phyloP scores from a whole-genome alignment of 2,888 invertebrate genomes.

The Galerucella calmariensis region DNA sequence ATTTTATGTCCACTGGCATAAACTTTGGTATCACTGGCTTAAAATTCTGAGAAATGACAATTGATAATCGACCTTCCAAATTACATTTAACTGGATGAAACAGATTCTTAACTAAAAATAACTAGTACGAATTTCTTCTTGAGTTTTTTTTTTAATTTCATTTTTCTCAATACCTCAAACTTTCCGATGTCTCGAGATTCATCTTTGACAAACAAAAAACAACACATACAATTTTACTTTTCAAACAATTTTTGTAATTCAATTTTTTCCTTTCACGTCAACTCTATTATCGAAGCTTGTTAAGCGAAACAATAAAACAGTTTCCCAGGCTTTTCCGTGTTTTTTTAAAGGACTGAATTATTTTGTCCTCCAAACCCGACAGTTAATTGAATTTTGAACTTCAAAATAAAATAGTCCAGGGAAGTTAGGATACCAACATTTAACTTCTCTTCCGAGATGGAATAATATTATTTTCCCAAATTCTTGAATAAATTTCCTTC shows the following conservation, averaged over 20 bases:
- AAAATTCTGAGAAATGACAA: no score
- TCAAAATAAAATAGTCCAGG: no score
- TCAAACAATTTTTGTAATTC: neutral
- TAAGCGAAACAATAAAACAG: neutral
- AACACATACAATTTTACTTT: neutral
- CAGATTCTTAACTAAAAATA: no score
- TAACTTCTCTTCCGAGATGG: no score
- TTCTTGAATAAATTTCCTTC: no score
- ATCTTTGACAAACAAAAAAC: neutral
- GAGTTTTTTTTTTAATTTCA: neutral
- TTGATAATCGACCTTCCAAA: no score
- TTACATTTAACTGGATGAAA: no score
- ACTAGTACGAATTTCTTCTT: neutral
- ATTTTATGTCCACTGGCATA: no score
- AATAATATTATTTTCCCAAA: no score
- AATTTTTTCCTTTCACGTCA: neutral
- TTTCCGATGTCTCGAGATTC: neutral
- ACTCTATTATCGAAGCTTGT: constrained; percentile 4
- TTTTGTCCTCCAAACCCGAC: neutral
- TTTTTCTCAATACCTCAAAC: neutral
- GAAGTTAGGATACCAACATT: no score
- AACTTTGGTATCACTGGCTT: no score
- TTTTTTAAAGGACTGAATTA: constrained; percentile 5
- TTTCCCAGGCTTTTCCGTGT: neutral
- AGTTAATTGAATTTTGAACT: neutral